A percentile compares a stretch with the other conserved stretches of the same genome.
Evolutionary conservation across 1,140 invertebrate species (phyloP).

Genomic region (Drosophila leontia): DNA sequence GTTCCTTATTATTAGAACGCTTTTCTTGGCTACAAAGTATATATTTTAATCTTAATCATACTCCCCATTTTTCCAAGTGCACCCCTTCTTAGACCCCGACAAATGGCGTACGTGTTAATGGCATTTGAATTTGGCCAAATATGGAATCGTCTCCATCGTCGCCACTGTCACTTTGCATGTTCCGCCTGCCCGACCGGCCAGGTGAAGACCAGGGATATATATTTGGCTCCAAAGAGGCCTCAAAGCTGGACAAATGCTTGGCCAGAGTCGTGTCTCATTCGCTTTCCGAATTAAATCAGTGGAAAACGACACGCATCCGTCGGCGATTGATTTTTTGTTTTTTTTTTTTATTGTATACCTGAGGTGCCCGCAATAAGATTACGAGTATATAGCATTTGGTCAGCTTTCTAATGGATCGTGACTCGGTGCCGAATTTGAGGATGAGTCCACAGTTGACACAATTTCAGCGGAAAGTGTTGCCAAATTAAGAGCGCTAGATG

Average conservation of each 20-base stretch:
- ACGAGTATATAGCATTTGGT: slow-evolving; percentile 39
- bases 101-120: slow-evolving; percentile 84
- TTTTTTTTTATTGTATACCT: neutral
- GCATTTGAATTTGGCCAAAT: slow-evolving; percentile 84
- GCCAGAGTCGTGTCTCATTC: slow-evolving; percentile 64
- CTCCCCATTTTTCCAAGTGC: slow-evolving; percentile 13
- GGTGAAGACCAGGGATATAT: slow-evolving; percentile 48
- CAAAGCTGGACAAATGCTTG: slow-evolving; percentile 58
- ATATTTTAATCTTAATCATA: neutral
- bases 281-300: slow-evolving; percentile 62
- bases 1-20: neutral
- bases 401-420: slow-evolving; percentile 75
- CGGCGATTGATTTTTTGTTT: slow-evolving; percentile 37
- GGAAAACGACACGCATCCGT: slow-evolving; percentile 63
- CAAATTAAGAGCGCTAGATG: slow-evolving; percentile 23
- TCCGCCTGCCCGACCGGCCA: slow-evolving; percentile 46
- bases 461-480: slow-evolving; percentile 41
- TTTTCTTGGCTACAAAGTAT: neutral
- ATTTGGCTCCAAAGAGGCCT: slow-evolving; percentile 21
- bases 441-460: slow-evolving; percentile 68
- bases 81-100: slow-evolving; percentile 40
- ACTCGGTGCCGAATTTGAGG: slow-evolving; percentile 56
- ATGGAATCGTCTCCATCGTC: slow-evolving; percentile 66
- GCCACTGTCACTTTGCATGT: slow-evolving; percentile 79
- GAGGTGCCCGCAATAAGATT: slow-evolving; percentile 47